Conservation (phyloP, 2,888 invertebrate genomes). For the Sinhomidia bicolor region DNA sequence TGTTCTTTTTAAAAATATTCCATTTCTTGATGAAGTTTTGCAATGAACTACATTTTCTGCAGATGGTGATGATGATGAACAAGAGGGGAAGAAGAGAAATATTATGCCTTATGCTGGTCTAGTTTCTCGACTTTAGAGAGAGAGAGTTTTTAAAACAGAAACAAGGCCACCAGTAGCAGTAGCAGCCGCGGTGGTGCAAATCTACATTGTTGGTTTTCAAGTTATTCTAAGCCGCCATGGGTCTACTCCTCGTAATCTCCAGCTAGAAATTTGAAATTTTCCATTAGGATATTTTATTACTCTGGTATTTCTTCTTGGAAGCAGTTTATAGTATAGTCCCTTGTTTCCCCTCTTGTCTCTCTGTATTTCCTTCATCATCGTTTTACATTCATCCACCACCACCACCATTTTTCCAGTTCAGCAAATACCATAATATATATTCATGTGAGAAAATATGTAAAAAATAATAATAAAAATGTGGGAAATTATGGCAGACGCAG, state of each 20-base stretch:
- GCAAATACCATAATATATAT: too few relatives aligned
- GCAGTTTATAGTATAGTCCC: background rate
- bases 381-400: too few relatives aligned
- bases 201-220: constrained; percentile 6
- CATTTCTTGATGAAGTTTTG: constrained; percentile 63
- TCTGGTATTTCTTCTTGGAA: constrained; percentile 7
- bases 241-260: background rate
- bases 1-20: constrained; percentile 49
- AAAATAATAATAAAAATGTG: too few relatives aligned
- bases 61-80: too few relatives aligned
- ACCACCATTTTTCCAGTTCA: too few relatives aligned
- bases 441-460: background rate
- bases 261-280: constrained; percentile 45
- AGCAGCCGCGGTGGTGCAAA: background rate
- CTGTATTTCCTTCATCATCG: too few relatives aligned
- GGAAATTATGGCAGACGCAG: background rate
- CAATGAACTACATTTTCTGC: background rate
- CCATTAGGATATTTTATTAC: background rate
- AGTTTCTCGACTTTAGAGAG: background rate
- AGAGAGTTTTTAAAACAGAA: background rate
- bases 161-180: background rate
- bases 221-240: constrained; percentile 32
- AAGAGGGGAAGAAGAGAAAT: background rate
- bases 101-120: constrained; percentile 31
- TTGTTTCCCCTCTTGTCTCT: too few relatives aligned